These are phyloP conservation scores for Euborellia annulipes DNA, from an alignment of 1,140 invertebrate genomes.

Conservation along the genomic window DNA sequence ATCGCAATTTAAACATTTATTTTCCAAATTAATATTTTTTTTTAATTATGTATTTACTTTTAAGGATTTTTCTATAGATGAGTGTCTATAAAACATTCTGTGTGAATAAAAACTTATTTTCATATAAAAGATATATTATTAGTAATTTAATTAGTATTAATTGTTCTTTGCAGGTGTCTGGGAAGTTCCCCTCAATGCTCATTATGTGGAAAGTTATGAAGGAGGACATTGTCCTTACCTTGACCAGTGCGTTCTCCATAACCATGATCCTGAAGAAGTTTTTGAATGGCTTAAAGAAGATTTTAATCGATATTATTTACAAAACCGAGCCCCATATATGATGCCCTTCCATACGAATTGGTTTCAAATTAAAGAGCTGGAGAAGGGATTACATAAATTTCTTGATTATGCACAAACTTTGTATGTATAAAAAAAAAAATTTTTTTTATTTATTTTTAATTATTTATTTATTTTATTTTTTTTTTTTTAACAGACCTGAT, in stretches of 20 bases:
- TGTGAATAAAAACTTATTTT: no score
- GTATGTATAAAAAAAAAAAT: slow-evolving; percentile 35
- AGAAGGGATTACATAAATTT: slow-evolving; percentile 72
- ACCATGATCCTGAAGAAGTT: slow-evolving; percentile 71
- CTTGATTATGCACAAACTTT: slow-evolving; percentile 59
- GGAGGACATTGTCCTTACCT: slow-evolving; percentile 84
- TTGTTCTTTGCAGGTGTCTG: slow-evolving; percentile 60
- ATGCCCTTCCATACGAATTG: slow-evolving; percentile 90
- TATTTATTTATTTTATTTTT: slow-evolving; percentile 9
- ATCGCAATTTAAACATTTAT: no score
- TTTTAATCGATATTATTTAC: slow-evolving; percentile 68
- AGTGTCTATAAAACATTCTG: no score
- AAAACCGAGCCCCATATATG: slow-evolving; percentile 82
- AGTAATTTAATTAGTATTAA: no score
- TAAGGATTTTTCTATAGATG: no score
- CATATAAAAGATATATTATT: no score
- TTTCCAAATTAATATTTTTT: no score
- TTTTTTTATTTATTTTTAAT: slow-evolving; percentile 5
- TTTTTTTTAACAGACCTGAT: slow-evolving; percentile 45
- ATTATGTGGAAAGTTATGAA: slow-evolving; percentile 75
- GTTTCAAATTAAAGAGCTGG: slow-evolving; percentile 80
- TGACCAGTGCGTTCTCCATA: slow-evolving; percentile 85
- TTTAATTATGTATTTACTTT: no score
- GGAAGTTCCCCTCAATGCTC: slow-evolving; percentile 86
- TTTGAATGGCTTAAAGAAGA: slow-evolving; percentile 85